Conservation (phyloP, 2,113 vertebrate genomes). For the Gallinago jamesoni region DNA sequence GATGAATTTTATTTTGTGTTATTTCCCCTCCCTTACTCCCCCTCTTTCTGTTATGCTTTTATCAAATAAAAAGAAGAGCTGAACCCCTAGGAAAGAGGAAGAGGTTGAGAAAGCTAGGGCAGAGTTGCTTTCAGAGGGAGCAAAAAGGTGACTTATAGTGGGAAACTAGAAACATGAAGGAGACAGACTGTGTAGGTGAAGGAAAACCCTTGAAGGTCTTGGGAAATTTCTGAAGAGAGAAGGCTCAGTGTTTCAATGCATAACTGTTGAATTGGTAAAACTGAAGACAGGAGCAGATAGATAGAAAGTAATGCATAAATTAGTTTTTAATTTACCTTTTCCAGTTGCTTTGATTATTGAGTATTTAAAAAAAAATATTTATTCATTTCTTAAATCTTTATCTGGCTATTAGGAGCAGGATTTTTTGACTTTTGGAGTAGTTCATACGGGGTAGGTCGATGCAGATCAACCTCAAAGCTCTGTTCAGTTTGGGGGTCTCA, state of each 20-base stretch:
- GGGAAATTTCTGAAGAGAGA: neutral
- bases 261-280: neutral
- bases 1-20: neutral
- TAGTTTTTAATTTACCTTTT: neutral
- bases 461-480: neutral
- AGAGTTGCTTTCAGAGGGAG: neutral
- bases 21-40: accelerated
- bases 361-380: neutral
- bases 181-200: neutral
- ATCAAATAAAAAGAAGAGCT: neutral
- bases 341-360: neutral
- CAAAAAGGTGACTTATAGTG: neutral
- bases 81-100: neutral
- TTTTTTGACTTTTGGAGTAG: neutral
- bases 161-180: neutral
- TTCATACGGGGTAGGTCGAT: neutral
- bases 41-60: neutral
- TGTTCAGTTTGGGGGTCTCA: neutral
- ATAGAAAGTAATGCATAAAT: neutral
- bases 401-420: neutral
- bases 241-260: too few species aligned
- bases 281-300: neutral
- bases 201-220: neutral
- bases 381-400: neutral
- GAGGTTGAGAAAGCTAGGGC: neutral